Base-by-base conservation (phyloP, 1,140 invertebrate species). In the Drosophila murphyi region DNA sequence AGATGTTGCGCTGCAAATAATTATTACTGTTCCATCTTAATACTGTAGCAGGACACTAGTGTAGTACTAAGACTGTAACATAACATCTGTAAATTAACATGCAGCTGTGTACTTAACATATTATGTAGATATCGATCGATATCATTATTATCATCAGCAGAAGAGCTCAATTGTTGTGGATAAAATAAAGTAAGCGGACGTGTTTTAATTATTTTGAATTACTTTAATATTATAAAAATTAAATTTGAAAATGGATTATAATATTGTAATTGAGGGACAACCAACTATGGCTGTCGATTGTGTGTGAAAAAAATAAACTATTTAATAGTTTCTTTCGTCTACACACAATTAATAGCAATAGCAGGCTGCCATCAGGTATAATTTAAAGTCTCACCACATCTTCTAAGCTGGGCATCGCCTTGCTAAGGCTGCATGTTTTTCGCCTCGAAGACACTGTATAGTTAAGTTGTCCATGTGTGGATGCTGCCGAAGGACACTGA, bases 341-440 rank as follows among this genome's bases (percentile, higher is more conserved):
- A n/a, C 37, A 29, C 37, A 60, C 54, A 71, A 59, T 59, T 85
- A 51, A 2, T 50, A 47, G 73, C 4, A 28, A 47, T 20, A 51
- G 5, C 3, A 48, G 31, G 45, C 39, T 47, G 37, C 5, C 5
- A 2, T 0, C 4, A 52, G 5, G 3, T 2, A 0, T 28, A 5
- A 7, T 10, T n/a, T 29, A 34, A 51, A 45, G 4, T 32, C 20
- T 45, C 54, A 20, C 62, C 8, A 29, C 47, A 47, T 74, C 29
- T 7, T 51, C 31, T 20, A 29, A 6, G 41, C 29, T 37, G 3
- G 29, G 34, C 37, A 28, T 28, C 3, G 20, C 6, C n/a, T 60
- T 62, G 31, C 39, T 54, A 2, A 7, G 3, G 5, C n/a, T 34
- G 5, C 47, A 28, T n/a, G 35, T 0, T 4, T 48, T 60, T 20